phyloP scores from a whole-genome alignment of 1,140 invertebrate genomes.

The Antheraea mylitta region DNA sequence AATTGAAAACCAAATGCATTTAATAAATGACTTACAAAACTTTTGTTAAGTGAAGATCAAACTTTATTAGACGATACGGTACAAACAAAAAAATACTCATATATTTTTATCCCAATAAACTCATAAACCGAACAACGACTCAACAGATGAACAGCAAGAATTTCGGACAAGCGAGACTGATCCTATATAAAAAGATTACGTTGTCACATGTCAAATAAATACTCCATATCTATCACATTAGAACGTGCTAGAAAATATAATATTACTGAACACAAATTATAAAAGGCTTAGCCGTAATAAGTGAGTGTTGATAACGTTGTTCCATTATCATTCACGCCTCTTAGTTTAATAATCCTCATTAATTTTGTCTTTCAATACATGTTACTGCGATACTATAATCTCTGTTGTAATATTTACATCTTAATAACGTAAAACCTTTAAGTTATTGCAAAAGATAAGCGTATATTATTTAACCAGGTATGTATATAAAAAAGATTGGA shows the following conservation, averaged over 20 bases:
- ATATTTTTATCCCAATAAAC: background rate
- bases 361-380: background rate
- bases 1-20: too few relatives aligned
- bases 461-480: background rate
- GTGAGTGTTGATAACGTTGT: slow-evolving; percentile 1
- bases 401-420: background rate
- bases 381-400: background rate
- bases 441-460: background rate
- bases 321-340: background rate
- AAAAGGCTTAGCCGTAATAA: background rate
- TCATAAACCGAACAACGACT: background rate
- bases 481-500: background rate
- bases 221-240: slow-evolving; percentile 11
- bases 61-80: background rate
- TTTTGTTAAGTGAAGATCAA: background rate
- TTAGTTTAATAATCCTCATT: slow-evolving; percentile 12
- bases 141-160: background rate
- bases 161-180: background rate
- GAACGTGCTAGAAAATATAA: background rate
- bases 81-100: background rate
- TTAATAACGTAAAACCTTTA: background rate
- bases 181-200: slow-evolving; percentile 11
- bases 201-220: slow-evolving; percentile 14
- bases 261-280: slow-evolving; percentile 1
- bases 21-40: too few relatives aligned